Evolutionary conservation across 2,888 invertebrate genomes (phyloP), one percentile per base, ranked within the genome.

Genomic region (Xylophagus ater): DNA sequence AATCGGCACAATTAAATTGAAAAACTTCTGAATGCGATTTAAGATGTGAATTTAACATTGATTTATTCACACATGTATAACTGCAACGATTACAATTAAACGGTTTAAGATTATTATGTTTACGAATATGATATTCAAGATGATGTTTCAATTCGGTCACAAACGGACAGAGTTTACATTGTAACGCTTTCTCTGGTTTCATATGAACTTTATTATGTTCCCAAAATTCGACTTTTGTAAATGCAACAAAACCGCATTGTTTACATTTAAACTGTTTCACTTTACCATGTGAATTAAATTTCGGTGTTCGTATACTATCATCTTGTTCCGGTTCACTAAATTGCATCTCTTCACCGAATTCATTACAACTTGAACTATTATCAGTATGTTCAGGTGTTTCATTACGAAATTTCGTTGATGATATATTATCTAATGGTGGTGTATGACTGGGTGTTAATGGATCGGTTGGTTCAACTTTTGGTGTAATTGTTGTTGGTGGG

Each of bases 131-230:
- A 56, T 97, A 99, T 59, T 97, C 96, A 43, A 97, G 67, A 53
- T 99, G 98, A 59, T 99, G 98, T 57, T 98, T 98, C 69, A 92
- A 90, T 60, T 97, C 96, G 0, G 98, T 99, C 4, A 96, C 93
- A 56, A 99, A 99, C 0, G 89, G 87, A 57, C 98, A 98, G 54
- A 84, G 79, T 4, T 84, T 81, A 56, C 98, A 98, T 44, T 78
- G 78, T 19, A 98, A 69, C 51, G 88, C 74, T 58, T 94, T 94
- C 51, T 97, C 96, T 0, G 80, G 77, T 53, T 89, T 90, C 54
- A 98, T 96, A 67, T 99, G 98, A 14, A 74, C 72, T 39, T 81
- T 78, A 17, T 79, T 77, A 60, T 99, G 98, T 26, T 81, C 78
- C 96, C 97, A 99, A 58, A 87, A 93, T 40, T 87, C 88, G 13